phyloP scores from a whole-genome alignment of 2,888 invertebrate genomes.

The Barypeithes pellucidus region DNA sequence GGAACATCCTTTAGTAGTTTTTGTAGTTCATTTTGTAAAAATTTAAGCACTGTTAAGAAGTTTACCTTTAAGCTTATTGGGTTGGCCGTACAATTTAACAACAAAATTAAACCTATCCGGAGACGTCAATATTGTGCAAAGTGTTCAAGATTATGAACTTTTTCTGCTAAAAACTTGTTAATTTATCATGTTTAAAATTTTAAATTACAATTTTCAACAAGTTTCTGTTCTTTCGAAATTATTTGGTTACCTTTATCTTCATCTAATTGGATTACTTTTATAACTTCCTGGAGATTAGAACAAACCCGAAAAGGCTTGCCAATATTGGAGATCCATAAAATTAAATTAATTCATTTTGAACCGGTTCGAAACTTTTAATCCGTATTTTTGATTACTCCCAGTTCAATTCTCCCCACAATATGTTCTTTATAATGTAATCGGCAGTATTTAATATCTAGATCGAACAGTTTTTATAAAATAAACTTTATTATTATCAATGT shows the following conservation, averaged over 20 bases:
- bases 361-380: slow-evolving; percentile 15
- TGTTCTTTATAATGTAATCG: not conserved
- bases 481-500: too few relatives aligned
- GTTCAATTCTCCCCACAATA: not conserved
- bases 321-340: slow-evolving; percentile 15
- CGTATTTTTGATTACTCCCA: slow-evolving; percentile 9
- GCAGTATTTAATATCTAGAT: not conserved
- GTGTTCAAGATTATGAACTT: too few relatives aligned
- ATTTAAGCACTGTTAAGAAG: too few relatives aligned
- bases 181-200: too few relatives aligned
- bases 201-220: too few relatives aligned
- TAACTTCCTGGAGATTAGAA: slow-evolving; percentile 10
- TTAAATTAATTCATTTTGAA: slow-evolving; percentile 22
- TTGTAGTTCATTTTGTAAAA: too few relatives aligned
- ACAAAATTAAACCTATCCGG: too few relatives aligned
- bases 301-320: slow-evolving; percentile 2
- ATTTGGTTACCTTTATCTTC: not conserved
- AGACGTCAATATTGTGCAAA: too few relatives aligned
- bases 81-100: too few relatives aligned
- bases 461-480: not conserved
- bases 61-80: too few relatives aligned
- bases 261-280: not conserved
- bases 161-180: too few relatives aligned
- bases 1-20: too few relatives aligned
- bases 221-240: not conserved